A percentile compares a stretch with the other conserved stretches of the same genome.
Conservation (phyloP, 2,113 vertebrate genomes). For the Gadus chalcogrammus region DNA sequence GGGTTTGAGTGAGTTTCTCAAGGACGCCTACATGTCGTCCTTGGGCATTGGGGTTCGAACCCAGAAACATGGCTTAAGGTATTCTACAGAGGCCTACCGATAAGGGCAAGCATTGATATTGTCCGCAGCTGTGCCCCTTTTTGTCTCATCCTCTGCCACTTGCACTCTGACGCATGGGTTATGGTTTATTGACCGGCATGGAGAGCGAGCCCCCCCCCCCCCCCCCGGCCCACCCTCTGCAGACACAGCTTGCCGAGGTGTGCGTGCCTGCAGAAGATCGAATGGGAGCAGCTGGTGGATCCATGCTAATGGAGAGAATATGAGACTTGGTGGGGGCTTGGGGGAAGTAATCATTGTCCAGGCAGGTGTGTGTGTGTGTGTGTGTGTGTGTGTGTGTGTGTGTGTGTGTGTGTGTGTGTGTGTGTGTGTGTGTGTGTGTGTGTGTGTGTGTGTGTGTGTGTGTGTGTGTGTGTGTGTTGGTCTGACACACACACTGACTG, state of each 20-base stretch:
- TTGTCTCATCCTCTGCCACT: too few species aligned
- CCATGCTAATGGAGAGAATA: constrained; percentile 8
- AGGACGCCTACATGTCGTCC: too few species aligned
- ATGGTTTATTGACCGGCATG: too few species aligned
- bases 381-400: neutral
- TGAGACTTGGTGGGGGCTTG: constrained; percentile 1
- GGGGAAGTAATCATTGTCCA: neutral
- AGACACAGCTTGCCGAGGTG: constrained; percentile 4
- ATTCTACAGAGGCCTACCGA: too few species aligned
- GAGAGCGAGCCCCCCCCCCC: too few species aligned
- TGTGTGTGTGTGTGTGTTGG: neutral
- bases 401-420: neutral
- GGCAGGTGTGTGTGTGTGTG: constrained; percentile 1
- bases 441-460: neutral
- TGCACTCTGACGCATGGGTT: too few species aligned
- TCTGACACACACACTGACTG: too few species aligned
- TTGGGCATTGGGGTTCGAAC: too few species aligned
- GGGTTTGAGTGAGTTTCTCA: too few species aligned
- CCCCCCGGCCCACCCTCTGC: neutral
- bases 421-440: neutral
- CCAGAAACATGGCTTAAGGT: too few species aligned
- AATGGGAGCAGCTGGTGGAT: constrained; percentile 3
- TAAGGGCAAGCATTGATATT: too few species aligned
- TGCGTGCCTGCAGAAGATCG: constrained; percentile 6
- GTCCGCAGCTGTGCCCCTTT: too few species aligned